Evolutionary conservation across 37 sponge, comb jelly and placozoan genomes (phyloP).

Genomic region (Eunapius fragilis): DNA sequence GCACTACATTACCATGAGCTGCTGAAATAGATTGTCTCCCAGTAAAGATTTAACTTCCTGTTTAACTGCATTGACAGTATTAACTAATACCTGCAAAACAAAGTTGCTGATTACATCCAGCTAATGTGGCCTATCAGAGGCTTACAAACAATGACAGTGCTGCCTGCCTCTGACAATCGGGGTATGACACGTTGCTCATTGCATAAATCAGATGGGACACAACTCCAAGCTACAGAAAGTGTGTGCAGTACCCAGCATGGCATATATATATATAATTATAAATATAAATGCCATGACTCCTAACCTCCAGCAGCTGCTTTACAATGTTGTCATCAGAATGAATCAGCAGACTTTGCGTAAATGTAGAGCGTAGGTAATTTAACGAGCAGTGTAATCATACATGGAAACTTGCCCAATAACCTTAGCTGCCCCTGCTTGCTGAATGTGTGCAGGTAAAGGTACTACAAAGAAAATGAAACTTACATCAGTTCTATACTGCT

Average conservation of each 20-base stretch:
- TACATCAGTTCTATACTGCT: no score
- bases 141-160: constrained; percentile 75
- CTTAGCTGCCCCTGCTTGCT: constrained; percentile 81
- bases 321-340: not conserved
- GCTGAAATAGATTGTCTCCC: constrained; percentile 30
- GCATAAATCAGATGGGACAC: constrained; percentile 78
- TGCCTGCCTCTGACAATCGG: constrained; percentile 89
- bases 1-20: constrained; percentile 25
- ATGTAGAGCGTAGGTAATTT: not conserved
- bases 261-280: no score
- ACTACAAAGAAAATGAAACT: constrained; percentile 34
- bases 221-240: constrained; percentile 63
- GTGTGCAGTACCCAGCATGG: not conserved
- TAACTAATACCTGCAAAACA: constrained; percentile 37
- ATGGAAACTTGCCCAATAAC: constrained; percentile 38
- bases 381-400: not conserved
- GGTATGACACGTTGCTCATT: constrained; percentile 77
- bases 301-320: not conserved
- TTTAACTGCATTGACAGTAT: constrained; percentile 1
- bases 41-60: constrained; percentile 17
- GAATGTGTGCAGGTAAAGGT: constrained; percentile 70
- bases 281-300: not conserved
- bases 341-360: not conserved
- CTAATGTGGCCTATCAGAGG: no score
- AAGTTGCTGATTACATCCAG: not conserved